Percentiles rank a stretch among this genome's conserved stretches.
Evolutionary conservation across 2,888 invertebrate genomes (phyloP).

Genomic region (Yponomeuta sedellus): DNA sequence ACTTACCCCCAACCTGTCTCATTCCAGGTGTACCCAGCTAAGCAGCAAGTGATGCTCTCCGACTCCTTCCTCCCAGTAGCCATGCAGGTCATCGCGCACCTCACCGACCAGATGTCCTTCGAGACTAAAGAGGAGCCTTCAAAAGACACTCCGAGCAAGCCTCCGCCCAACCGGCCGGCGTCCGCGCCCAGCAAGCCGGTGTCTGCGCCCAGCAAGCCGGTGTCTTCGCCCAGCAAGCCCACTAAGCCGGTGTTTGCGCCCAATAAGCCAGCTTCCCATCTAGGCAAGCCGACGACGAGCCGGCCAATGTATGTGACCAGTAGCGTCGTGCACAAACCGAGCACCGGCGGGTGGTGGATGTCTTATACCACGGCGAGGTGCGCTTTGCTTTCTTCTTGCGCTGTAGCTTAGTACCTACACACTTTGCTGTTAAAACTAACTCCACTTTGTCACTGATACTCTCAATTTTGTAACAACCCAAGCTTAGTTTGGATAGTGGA

Average conservation of each 20-base stretch:
- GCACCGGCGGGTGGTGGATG: conserved; percentile 41
- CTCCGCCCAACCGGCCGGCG: conserved; percentile 33
- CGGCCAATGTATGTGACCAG: conserved; percentile 25
- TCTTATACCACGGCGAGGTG: conserved; percentile 44
- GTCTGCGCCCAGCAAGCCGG: conserved; percentile 26
- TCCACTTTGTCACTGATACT: too few relatives aligned
- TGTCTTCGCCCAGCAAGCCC: conserved; percentile 27
- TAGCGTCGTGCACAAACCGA: not conserved
- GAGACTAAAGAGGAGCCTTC: conserved; percentile 52
- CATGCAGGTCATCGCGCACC: conserved; percentile 80
- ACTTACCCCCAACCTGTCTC: not conserved
- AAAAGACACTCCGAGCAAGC: conserved; percentile 48
- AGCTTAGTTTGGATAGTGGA: too few relatives aligned
- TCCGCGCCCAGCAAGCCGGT: conserved; percentile 17
- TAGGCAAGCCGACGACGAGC: not conserved
- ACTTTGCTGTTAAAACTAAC: not conserved
- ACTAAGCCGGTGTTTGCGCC: conserved; percentile 28
- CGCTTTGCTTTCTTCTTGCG: conserved; percentile 17
- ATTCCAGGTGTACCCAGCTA: conserved; percentile 54
- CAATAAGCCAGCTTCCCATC: conserved; percentile 24
- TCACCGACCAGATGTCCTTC: conserved; percentile 79
- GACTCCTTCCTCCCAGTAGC: conserved; percentile 80
- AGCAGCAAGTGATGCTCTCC: conserved; percentile 71
- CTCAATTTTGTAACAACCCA: too few relatives aligned
- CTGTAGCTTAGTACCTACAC: not conserved